Evolutionary conservation across 2,797 vertebrate genomes (phyloP), one percentile per base, ranked within the genome.

Genomic region (Argya squamiceps): DNA sequence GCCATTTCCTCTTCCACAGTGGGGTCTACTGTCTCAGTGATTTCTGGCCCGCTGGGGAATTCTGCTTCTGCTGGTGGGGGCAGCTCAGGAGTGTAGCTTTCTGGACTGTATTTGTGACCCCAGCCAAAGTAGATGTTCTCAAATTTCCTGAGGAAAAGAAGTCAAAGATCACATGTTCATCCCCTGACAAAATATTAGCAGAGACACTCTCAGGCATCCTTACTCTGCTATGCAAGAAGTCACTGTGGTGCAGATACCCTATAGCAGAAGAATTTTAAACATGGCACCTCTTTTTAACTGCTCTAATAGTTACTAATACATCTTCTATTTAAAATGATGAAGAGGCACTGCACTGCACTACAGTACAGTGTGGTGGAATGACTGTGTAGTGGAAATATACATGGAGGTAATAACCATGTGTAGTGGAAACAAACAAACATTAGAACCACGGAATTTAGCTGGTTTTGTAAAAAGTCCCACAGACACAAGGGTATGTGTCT

Each of bases 101-200:
- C 98, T 3, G 98, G 97, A n/a, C 92, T 94, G 85, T 98, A 99
- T 97, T 99, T 99, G 94, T 98, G 96, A 69, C 99, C 99, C 99
- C 99, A 99, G 78, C 99, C 99, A 63, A 99, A 92, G 92, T 99
- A 99, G 69, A 99, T 97, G 96, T 99, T 99, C 71, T 98, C 99
- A 98, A 99, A 99, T 83, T 98, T 99, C 94, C 99, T 99, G 71
- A 62, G 73, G 60, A 69, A 78, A 43, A 82, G 71, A 88, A 77
- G 43, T 13, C 26, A 94, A 91, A 81, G 26, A 58, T 86, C 29
- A 90, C n/a, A 32, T 19, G 12, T 49, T 67, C 60, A 85, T 30
- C 79, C 15, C 15, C 11, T 15, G 21, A 67, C 15, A 91, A 83
- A 92, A 56, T 18, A 52, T 6, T 44, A 9, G 52, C 37, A 74